Conservation (phyloP, 2,113 vertebrate species). For the Pholis gunnellus region DNA sequence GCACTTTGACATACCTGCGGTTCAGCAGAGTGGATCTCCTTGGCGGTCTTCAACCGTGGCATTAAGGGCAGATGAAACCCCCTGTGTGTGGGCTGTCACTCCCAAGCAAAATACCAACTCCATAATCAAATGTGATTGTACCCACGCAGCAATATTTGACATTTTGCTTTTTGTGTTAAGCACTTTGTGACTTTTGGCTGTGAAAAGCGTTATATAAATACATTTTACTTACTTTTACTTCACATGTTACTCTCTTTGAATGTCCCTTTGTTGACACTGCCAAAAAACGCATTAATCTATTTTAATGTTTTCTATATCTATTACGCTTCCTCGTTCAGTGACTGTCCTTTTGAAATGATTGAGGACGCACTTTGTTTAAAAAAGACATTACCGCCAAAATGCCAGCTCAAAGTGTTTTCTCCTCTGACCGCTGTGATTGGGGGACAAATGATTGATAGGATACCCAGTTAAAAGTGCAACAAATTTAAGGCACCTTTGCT, state of each 20-base stretch:
- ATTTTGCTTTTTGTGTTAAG: neutral
- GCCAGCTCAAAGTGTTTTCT: slow-evolving; percentile 27
- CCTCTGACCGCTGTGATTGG: slow-evolving; percentile 17
- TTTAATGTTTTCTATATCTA: neutral
- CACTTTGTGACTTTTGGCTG: too few species aligned
- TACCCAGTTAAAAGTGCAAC: slow-evolving; percentile 32
- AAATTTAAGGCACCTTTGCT: slow-evolving; percentile 21
- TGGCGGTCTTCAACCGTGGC: slow-evolving; percentile 43
- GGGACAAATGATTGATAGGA: slow-evolving; percentile 44
- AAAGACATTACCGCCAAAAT: slow-evolving; percentile 49
- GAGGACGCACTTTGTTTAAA: slow-evolving; percentile 53
- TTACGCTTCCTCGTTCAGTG: slow-evolving; percentile 23
- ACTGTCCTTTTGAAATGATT: slow-evolving; percentile 43
- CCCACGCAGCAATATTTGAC: neutral
- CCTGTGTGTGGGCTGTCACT: neutral
- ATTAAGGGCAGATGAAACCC: slow-evolving; percentile 28
- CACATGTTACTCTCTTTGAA: neutral
- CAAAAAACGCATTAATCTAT: slow-evolving; percentile 45
- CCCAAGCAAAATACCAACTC: slow-evolving; percentile 8
- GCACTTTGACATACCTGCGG: slow-evolving; percentile 46
- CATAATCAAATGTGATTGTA: neutral
- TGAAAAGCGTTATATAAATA: too few species aligned
- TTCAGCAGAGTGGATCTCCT: slow-evolving; percentile 49
- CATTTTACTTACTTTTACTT: too few species aligned
- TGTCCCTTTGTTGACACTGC: slow-evolving; percentile 25